Base-by-base conservation (phyloP, 30 jellyfish, hydroid and myxozoan species). In the Nemopilema nomurai region DNA sequence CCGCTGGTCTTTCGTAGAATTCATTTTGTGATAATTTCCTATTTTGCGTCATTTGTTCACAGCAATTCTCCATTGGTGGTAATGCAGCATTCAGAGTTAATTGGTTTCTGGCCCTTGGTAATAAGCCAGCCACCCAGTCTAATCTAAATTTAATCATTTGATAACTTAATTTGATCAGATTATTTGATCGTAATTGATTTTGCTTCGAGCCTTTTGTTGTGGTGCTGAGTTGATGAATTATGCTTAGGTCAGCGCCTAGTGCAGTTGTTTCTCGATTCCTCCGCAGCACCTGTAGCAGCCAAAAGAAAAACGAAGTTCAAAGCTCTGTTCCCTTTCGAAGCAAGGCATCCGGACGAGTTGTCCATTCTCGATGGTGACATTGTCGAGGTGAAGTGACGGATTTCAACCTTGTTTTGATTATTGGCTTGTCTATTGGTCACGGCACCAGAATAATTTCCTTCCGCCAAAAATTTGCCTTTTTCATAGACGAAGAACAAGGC, bases 301-400 rank as follows among this genome's bases (percentile, higher is more conserved):
- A 80, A 76, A 30, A 73, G 89, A 57, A 26, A 50, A 74, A 17
- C 88, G 19, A 67, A 78, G 33, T 93, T 65, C 83, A 93, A 93
- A 75, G 85, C 87, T 69, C 67, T 93, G 49, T 93, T 75, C 72
- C 87, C 98, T n/a, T 93, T 93, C 67, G 98, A 93, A 78, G 96
- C 92, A 27, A 69, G 98, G 74, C 94, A 93, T 62, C 89, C 94
- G 26, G 98, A 93, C 68, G 98, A 93, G 62, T 62, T 93, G 0
- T 27, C 90, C 0, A 50, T 93, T 18, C 25, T 76, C 18, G 98
- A 93, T 66, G 92, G 92, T 0, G 97, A 88, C 69, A 67, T 93
- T 16, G 92, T 93, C 26, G 89, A 70, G 81, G 98, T 93, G 63
- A 79, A 76, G 6, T 41, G n/a, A n/a, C 20, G 6, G 21, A 51